Base-by-base conservation (phyloP, 2,888 invertebrate genomes). In the Synanthedon tipuliformis region DNA sequence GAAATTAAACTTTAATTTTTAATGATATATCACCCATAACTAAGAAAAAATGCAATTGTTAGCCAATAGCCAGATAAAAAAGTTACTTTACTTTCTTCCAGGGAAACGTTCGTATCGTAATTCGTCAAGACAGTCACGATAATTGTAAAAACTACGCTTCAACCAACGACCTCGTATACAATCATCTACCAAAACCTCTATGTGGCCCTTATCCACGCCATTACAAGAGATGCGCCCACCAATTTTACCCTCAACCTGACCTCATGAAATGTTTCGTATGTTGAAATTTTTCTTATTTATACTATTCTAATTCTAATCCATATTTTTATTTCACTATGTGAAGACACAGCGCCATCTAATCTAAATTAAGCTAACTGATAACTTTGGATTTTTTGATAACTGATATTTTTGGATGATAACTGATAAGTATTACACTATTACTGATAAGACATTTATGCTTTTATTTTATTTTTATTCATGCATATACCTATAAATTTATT, bases 81-180 rank as follows among this genome's bases (percentile, higher is more conserved):
- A 11, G 4, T 8, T 49, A 5, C 12, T 3, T 16, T 48, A 41
- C 13, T n/a, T 45, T 51, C 40, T 63, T 64, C 13, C 66, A 89
- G 89, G 85, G 87, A 34, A 73, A 74, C 53, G 69, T 87, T 4
- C 59, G 66, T n/a, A 60, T 75, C 40, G 64, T 87, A 55, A 74
- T 81, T 51, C 72, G 74, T 0, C 81, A 84, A 51, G 83, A 82
- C 60, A 82, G 86, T 57, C 84, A 81, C 61, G 78, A 78, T 4
- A 53, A 61, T 4, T 89, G 88, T 63, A 75, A 73, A 3, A 87
- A 90, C 68, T 89, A 77, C 66, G 78, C 85, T 10, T 83, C 89
- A 1, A 81, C 76, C 0, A 87, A 82, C 57, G 89, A 90, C 63
- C 66, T 90, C 10, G 87, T 83, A 4, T 90, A 88, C 68, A 80